Conservation (phyloP, 2,797 vertebrate genomes). For the Tapera naevia region DNA sequence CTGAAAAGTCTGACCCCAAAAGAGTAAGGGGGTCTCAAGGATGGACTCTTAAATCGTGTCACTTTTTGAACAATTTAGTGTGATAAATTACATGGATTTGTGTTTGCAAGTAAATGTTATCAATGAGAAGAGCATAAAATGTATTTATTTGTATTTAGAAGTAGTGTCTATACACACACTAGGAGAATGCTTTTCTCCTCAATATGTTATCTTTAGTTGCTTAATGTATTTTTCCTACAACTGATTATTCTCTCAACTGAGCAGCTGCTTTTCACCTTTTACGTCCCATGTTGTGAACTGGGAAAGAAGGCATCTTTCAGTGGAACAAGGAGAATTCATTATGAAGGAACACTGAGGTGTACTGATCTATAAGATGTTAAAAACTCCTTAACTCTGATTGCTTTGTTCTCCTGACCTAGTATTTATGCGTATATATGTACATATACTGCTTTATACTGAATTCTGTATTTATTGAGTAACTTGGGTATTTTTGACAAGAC, state of each 20-base stretch:
- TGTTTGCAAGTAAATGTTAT: not conserved
- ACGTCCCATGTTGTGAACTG: not conserved
- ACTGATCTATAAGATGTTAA: not conserved
- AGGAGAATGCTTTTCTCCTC: not conserved
- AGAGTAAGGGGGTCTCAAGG: not conserved
- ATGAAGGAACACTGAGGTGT: not conserved
- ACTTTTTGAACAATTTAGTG: not conserved
- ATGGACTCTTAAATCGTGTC: not conserved
- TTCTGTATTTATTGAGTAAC: not conserved
- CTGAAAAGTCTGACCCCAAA: not conserved
- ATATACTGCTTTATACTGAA: not conserved
- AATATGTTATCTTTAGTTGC: not conserved
- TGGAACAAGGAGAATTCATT: not conserved
- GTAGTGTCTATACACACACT: not conserved
- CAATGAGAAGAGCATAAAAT: not conserved
- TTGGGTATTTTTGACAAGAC: not conserved
- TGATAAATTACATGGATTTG: not conserved
- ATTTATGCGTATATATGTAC: not conserved
- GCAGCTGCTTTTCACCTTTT: constrained; percentile 6
- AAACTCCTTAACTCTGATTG: not conserved
- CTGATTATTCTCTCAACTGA: constrained; percentile 9
- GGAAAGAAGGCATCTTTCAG: not conserved
- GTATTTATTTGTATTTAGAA: not conserved
- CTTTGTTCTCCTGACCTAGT: not conserved
- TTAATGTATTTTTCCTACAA: not conserved